Evolutionary conservation across 2,797 vertebrate species (phyloP), one percentile per base, ranked within the genome.

Genomic region (Gallinago solitaria): DNA sequence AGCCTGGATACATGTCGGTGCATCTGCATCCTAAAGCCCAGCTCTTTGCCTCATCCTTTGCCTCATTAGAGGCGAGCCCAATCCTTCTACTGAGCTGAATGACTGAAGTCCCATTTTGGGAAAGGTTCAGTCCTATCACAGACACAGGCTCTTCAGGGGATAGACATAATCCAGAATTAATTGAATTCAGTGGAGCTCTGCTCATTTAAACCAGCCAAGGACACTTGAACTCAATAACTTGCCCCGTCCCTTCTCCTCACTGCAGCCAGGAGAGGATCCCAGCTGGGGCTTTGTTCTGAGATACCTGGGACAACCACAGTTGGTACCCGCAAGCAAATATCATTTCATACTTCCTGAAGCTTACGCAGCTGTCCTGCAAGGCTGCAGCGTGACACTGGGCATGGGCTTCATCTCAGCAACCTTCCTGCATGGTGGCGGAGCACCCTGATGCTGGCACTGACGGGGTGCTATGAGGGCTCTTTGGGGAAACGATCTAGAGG

Each of bases 141-240:
- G 82, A n/a, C 56, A 74, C 23, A 48, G 41, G 23, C n/a, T 79
- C 83, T 86, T 90, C 70, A 43, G 81, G 25, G n/a, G 43, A 82
- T 4, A 73, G 70, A 63, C 59, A 24, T 96, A 90, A 94, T 88
- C 85, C 74, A 56, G 70, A 90, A 87, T 50, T 83, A 88, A 92
- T 76, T 88, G 39, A 95, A 70, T 76, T 90, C 83, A 28, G 43
- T 23, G 35, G 70, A 90, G 15, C 48, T 82, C 63, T 73, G 59
- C 76, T 78, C 33, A 24, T 76, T 83, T 57, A 78, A 89, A 64
- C 33, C 30, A 90, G 65, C 28, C 48, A 56, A 83, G 85, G 59
- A 82, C 39, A 53, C 73, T 21, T 74, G 74, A 79, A 63, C 68
- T 63, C 0, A 0, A 17, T 47, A 61, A 54, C 32, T 84, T 74